These are phyloP conservation scores for Muschampia plurimacula DNA, from an alignment of 2,888 invertebrate genomes.

Conservation along the genomic window DNA sequence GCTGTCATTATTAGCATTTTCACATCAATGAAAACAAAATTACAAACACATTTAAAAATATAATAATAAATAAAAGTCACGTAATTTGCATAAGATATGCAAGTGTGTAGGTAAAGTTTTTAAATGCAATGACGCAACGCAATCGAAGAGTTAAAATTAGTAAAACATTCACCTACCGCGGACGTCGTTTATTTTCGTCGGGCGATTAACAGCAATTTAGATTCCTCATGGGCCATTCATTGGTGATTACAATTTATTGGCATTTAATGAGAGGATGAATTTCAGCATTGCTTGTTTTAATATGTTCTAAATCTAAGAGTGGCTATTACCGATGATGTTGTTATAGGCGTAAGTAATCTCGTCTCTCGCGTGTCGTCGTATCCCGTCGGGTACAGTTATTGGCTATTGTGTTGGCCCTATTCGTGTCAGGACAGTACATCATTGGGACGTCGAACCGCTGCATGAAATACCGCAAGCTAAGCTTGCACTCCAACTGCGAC, in stretches of 20 bases:
- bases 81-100: slow-evolving; percentile 72
- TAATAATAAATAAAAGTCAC: slow-evolving; percentile 61
- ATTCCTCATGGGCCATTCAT: slow-evolving; percentile 64
- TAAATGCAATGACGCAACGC: slow-evolving; percentile 68
- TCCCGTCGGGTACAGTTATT: slow-evolving; percentile 76
- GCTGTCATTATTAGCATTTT: too few relatives aligned
- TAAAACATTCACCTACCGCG: slow-evolving; percentile 72
- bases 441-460: slow-evolving; percentile 50
- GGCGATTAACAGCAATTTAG: slow-evolving; percentile 69
- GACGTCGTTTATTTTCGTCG: slow-evolving; percentile 68
- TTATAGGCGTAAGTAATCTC: slow-evolving; percentile 59
- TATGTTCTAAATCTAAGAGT: slow-evolving; percentile 44
- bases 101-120: slow-evolving; percentile 50
- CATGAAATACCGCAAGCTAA: slow-evolving; percentile 63
- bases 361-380: slow-evolving; percentile 61
- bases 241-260: slow-evolving; percentile 59
- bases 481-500: slow-evolving; percentile 29
- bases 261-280: slow-evolving; percentile 52
- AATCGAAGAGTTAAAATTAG: slow-evolving; percentile 70
- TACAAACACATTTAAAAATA: background rate
- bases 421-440: slow-evolving; percentile 72
- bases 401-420: slow-evolving; percentile 71
- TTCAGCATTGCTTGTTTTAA: slow-evolving; percentile 49
- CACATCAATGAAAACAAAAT: background rate
- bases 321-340: slow-evolving; percentile 47